Percentiles rank a stretch among this genome's conserved stretches.
phyloP scores from a whole-genome alignment of 2,797 vertebrate genomes.

The Moxostoma hubbsi region DNA sequence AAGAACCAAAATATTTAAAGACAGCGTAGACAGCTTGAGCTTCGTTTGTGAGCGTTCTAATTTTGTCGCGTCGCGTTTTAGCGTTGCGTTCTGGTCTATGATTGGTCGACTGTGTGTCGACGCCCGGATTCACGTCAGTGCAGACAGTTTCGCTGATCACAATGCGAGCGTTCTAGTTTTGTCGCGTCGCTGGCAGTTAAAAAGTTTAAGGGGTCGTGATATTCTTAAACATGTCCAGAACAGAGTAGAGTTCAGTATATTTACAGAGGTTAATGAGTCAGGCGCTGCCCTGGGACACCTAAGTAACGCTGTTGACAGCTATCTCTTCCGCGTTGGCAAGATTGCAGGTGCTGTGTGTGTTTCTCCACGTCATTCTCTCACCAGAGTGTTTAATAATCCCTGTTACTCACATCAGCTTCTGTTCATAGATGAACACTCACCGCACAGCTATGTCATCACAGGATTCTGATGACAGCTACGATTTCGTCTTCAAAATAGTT shows the following conservation, averaged over 20 bases:
- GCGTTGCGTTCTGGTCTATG: not conserved
- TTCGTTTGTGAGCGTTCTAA: too few relatives aligned
- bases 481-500: constrained; percentile 86
- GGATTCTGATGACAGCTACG: constrained; percentile 81
- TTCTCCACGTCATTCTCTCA: constrained; percentile 61
- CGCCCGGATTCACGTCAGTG: not conserved
- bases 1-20: too few relatives aligned
- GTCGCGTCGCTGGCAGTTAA: too few relatives aligned
- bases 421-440: not conserved
- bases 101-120: not conserved
- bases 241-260: not conserved
- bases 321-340: constrained; percentile 63
- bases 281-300: constrained; percentile 45
- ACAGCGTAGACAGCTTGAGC: too few relatives aligned
- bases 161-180: too few relatives aligned
- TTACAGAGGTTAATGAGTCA: constrained; percentile 15
- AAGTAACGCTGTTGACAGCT: constrained; percentile 9
- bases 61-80: too few relatives aligned
- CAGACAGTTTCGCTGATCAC: not conserved
- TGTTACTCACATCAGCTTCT: not conserved
- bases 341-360: constrained; percentile 60
- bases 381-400: not conserved
- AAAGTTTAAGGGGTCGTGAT: not conserved
- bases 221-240: not conserved
- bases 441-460: constrained; percentile 57